Evolutionary conservation across 2,888 invertebrate species (phyloP), one percentile per base, ranked within the genome.

Genomic region (Blera fallax): DNA sequence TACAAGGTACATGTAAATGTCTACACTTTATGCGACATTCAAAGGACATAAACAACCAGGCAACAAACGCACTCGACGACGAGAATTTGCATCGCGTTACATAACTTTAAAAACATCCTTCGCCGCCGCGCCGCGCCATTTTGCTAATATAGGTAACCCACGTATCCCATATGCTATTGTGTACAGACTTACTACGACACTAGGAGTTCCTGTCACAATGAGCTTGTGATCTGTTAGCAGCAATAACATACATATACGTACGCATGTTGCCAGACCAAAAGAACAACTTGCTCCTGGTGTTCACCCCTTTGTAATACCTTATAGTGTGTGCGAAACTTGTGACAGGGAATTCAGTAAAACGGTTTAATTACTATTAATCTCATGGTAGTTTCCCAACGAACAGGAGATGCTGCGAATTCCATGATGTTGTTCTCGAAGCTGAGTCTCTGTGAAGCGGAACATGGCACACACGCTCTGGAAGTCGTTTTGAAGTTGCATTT

Each of bases 321-420:
- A 40, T 83, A 62, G 54, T 62, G 62, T 27, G 54, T 62, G 62
- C 21, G 64, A n/a, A 80, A 70, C 21, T 84, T 80, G 43, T 84
- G 80, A 52, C 80, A 80, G 80, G 29, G 74, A 80, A 80, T 62
- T 80, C 70, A 74, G 48, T 69, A 80, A 80, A 84, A 84, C 80
- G 58, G 80, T 84, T 84, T 84, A 70, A 84, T 80, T 84, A 80
- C 74, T 80, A 80, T 84, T 80, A 84, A 80, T 80, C 80, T 76
- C 79, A 76, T 69, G 80, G 70, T 52, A 69, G 69, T 74, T 74
- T 40, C 10, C 34, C 56, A 58, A 60, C 54, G 40, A 50, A 2
- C 32, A 32, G 10, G 18, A 11, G 11, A 69, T 24, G 18, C 29
- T 29, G 5, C 48, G 32, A 67, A 76, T 76, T 74, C 32, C 27